Evolutionary conservation across 2,797 vertebrate genomes (phyloP).

Genomic region (Pteronotus mesoamericanus): DNA sequence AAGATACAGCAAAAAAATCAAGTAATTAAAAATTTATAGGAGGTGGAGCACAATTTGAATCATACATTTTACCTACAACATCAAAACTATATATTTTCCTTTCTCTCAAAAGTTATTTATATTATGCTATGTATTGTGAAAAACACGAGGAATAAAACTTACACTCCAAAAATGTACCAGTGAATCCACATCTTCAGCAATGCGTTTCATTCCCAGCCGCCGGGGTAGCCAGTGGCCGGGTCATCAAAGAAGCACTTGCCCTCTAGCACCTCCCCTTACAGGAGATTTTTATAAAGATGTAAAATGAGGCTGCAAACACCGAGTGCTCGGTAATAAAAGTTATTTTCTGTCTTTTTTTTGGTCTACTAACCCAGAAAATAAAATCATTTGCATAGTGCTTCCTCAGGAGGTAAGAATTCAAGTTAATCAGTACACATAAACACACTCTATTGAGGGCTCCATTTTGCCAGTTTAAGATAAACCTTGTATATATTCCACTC

Average conservation of each 20-base stretch:
- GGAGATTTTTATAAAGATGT: slow-evolving; percentile 14
- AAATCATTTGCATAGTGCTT: slow-evolving; percentile 73
- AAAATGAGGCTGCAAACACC: slow-evolving; percentile 8
- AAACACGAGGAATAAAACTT: background rate
- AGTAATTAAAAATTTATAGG: background rate
- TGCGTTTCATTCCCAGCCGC: background rate
- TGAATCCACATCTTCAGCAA: background rate
- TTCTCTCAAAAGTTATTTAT: background rate
- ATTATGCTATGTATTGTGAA: background rate
- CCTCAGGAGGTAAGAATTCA: slow-evolving; percentile 75
- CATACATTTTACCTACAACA: background rate
- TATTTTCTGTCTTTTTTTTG: slow-evolving; percentile 63
- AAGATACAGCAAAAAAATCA: background rate
- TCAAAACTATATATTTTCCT: background rate
- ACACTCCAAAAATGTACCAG: background rate
- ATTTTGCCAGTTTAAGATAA: slow-evolving; percentile 76
- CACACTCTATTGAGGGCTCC: slow-evolving; percentile 70
- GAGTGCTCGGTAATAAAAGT: slow-evolving; percentile 43
- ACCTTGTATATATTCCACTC: slow-evolving; percentile 75
- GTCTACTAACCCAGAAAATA: slow-evolving; percentile 68
- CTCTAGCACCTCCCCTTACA: background rate
- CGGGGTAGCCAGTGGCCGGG: background rate
- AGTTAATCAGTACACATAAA: slow-evolving; percentile 77
- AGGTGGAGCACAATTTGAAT: background rate
- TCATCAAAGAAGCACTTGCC: background rate